Evolutionary conservation across 1,140 invertebrate genomes (phyloP).

Genomic region (Sinonovacula constricta): DNA sequence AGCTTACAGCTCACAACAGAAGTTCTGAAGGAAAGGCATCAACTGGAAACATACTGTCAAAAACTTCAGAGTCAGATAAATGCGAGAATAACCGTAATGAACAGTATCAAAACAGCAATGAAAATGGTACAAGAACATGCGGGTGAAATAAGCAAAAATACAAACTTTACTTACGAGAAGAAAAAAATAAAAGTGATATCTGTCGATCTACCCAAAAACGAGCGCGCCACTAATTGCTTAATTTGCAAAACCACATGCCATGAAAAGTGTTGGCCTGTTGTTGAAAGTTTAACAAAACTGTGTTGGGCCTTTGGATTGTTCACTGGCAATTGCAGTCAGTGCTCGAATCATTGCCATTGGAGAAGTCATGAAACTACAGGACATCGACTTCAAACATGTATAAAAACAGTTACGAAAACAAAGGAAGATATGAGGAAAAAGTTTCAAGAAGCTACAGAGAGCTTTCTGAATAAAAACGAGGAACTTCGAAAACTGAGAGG

Average conservation of each 20-base stretch:
- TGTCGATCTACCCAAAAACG: neutral
- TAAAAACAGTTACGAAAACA: neutral
- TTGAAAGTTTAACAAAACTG: neutral
- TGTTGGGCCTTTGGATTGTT: neutral
- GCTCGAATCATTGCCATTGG: neutral
- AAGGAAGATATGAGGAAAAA: neutral
- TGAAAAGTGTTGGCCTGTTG: neutral
- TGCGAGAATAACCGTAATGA: neutral
- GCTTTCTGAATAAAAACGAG: neutral
- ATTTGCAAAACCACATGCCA: conserved; percentile 3
- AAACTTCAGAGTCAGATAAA: neutral
- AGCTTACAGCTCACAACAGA: too few relatives aligned
- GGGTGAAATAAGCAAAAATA: neutral
- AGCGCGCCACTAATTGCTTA: conserved; percentile 5
- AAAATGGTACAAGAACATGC: neutral
- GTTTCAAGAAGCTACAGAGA: neutral
- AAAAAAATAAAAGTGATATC: neutral
- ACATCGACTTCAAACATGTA: neutral
- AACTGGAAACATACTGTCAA: neutral
- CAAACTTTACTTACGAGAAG: neutral
- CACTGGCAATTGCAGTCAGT: neutral
- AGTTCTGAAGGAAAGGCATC: neutral
- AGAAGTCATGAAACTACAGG: neutral
- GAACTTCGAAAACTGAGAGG: too few relatives aligned
- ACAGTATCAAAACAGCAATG: neutral